Base-by-base conservation (phyloP, 2,888 invertebrate genomes). In the Laothoe populi region DNA sequence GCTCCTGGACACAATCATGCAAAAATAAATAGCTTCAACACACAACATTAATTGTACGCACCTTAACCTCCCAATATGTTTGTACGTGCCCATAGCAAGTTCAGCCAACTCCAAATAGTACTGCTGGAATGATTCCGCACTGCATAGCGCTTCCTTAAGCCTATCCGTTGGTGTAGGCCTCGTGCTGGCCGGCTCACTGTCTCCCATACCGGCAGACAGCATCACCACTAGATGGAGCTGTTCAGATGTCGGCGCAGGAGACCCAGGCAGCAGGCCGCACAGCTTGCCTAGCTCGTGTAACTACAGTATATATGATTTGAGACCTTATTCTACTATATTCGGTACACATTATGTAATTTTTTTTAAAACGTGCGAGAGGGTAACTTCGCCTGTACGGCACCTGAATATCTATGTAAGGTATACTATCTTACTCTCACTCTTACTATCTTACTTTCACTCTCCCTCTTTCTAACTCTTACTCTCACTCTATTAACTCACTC, bases 71-170 rank as follows among this genome's bases (percentile, higher is more conserved):
- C 96, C 96, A 67, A 99, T 98, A 88, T 99, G 98, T 79, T 99
- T 99, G 81, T 97, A 99, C 0, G 98, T 99, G 60, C 98, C 98
- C 95, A 99, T 98, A 0, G 99, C 98, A 67, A 99, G 87, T 83
- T 99, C 99, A 0, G 98, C 97, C 64, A 99, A 87, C 86, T 99
- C 99, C 81, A 98, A 88, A 81, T 99, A 99, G 71, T 98, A 96
- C 81, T 97, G 97, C 75, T 97, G 96, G 83, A 99, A 99, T 59
- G 96, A 95, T 63, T 96, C 96, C 80, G 97, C 97, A 11, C 98
- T 98, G 61, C 98, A 97, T 2, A 99, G 88, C 0, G 98, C 98
- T 77, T 97, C 97, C 81, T 98, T 97, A 10, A 99, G 90, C 79
- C 97, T 95, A 72, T 97, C 97, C 0, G 97, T 96, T 0, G 98